phyloP scores from a whole-genome alignment of 2,113 vertebrate genomes.

The Perccottus glenii region DNA sequence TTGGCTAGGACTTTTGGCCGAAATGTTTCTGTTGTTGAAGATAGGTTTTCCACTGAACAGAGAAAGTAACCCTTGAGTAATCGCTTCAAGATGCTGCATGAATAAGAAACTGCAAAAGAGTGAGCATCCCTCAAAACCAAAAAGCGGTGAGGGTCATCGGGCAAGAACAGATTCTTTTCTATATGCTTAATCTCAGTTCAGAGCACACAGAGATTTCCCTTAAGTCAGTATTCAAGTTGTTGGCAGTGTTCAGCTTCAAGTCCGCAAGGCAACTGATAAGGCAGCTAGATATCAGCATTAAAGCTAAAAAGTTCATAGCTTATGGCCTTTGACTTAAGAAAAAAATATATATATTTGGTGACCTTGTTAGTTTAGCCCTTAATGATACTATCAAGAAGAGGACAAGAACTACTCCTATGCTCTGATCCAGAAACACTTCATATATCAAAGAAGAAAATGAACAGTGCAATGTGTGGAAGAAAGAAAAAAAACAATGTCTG shows the following conservation, averaged over 20 bases:
- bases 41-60: neutral
- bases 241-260: slow-evolving; percentile 4
- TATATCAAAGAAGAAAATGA: slow-evolving; percentile 41
- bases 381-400: slow-evolving; percentile 27
- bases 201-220: slow-evolving; percentile 19
- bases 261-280: slow-evolving; percentile 26
- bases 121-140: neutral
- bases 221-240: slow-evolving; percentile 8
- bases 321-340: slow-evolving; percentile 44
- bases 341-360: slow-evolving; percentile 3
- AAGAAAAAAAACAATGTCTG: slow-evolving; percentile 5
- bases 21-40: slow-evolving; percentile 16
- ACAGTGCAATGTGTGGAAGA: neutral
- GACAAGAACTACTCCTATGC: slow-evolving; percentile 24
- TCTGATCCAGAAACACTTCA: slow-evolving; percentile 17
- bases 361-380: slow-evolving; percentile 21
- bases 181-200: slow-evolving; percentile 26
- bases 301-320: slow-evolving; percentile 37
- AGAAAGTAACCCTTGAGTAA: neutral
- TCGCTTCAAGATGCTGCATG: slow-evolving; percentile 4
- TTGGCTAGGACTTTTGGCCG: slow-evolving; percentile 22
- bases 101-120: neutral
- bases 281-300: slow-evolving; percentile 30
- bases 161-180: slow-evolving; percentile 6
- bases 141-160: slow-evolving; percentile 12